A percentile compares a stretch with the other conserved stretches of the same genome.
These are phyloP conservation scores for Cetonia aurata DNA, from an alignment of 2,888 invertebrate genomes.

Conservation along the genomic window DNA sequence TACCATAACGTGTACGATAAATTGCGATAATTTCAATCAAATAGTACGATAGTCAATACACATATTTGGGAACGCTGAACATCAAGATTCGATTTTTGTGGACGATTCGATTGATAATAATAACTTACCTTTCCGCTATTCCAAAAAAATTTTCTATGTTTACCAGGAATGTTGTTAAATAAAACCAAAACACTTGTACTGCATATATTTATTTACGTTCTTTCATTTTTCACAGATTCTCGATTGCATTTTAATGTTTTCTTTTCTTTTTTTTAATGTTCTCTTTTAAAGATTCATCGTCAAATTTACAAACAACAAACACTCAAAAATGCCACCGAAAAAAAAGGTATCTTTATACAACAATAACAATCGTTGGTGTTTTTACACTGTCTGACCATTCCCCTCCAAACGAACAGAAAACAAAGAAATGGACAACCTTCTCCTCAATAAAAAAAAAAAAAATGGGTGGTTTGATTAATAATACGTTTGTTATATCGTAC, in stretches of 20 bases:
- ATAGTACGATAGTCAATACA: too few relatives aligned
- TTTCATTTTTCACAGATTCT: constrained; percentile 39
- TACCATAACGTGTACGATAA: too few relatives aligned
- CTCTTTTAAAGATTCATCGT: constrained; percentile 50
- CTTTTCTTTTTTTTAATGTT: constrained; percentile 37
- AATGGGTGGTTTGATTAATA: background rate
- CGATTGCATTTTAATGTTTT: constrained; percentile 35
- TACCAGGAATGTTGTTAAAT: background rate
- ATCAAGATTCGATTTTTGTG: too few relatives aligned
- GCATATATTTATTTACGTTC: constrained; percentile 41
- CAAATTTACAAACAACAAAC: constrained; percentile 58
- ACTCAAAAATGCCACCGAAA: constrained; percentile 54
- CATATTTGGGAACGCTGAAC: too few relatives aligned
- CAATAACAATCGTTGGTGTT: constrained; percentile 54
- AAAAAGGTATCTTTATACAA: constrained; percentile 53
- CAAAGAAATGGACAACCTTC: constrained; percentile 31
- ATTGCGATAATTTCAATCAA: too few relatives aligned
- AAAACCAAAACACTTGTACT: constrained; percentile 24
- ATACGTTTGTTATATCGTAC: too few relatives aligned
- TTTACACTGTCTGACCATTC: constrained; percentile 24
- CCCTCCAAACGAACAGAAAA: constrained; percentile 1
- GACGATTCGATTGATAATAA: too few relatives aligned
- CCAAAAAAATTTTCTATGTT: too few relatives aligned
- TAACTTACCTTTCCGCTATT: too few relatives aligned
- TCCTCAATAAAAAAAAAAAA: constrained; percentile 13